A percentile compares a stretch with the other conserved stretches of the same genome.
These are phyloP conservation scores for Bufotes viridis DNA, from an alignment of 2,797 vertebrate species.

Conservation along the genomic window DNA sequence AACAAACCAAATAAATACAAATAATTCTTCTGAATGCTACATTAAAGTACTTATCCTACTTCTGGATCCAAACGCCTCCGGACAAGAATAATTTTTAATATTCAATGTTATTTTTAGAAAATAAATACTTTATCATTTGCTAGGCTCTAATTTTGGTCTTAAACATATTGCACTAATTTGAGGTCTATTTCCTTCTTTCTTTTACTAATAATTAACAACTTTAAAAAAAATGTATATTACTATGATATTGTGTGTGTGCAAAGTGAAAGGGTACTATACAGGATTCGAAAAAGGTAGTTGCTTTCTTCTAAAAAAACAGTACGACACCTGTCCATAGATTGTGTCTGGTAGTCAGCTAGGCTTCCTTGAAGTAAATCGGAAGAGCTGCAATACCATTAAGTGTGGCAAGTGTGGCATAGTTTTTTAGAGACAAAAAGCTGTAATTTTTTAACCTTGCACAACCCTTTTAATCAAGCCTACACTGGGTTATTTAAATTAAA, in stretches of 20 bases:
- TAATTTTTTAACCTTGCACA: neutral
- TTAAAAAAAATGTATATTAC: neutral
- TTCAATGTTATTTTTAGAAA: neutral
- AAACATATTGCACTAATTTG: neutral
- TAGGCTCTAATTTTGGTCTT: neutral
- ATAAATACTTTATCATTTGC: slow-evolving; percentile 3
- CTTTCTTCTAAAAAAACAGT: neutral
- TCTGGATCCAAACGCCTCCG: slow-evolving; percentile 46
- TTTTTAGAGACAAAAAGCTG: neutral
- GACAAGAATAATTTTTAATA: neutral
- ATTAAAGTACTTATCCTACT: slow-evolving; percentile 5
- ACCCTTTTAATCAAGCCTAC: neutral
- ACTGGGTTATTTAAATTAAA: neutral
- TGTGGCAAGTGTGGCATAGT: neutral
- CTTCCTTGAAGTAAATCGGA: neutral
- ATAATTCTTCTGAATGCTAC: neutral
- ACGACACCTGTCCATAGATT: neutral
- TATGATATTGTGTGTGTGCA: neutral
- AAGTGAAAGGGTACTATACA: neutral
- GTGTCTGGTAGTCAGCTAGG: neutral
- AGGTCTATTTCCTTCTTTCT: neutral
- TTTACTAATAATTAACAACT: neutral
- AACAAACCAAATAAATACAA: slow-evolving; percentile 34
- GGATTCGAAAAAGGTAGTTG: neutral
- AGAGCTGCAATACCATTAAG: neutral